Base-by-base conservation (phyloP, 1,140 invertebrate species). In the Lethrus apterus region DNA sequence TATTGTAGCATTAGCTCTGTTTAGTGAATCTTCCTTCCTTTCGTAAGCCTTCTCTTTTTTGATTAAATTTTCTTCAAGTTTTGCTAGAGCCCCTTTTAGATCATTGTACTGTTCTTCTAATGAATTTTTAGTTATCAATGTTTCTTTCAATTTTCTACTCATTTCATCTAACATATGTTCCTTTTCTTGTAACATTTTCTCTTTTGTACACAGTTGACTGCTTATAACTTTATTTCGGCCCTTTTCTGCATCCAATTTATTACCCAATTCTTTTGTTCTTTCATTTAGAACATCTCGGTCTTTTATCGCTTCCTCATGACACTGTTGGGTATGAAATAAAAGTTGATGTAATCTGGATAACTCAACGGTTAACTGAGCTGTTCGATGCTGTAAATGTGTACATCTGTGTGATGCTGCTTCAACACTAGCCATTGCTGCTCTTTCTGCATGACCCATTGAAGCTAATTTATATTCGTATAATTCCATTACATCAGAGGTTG, bases 401-500 rank as follows among this genome's bases (percentile, higher is more conserved):
- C 68, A 62, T 48, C 70, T 63, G 56, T 67, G 67, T 21, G 68
- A 69, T 0, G 75, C 70, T 4, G 74, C 73, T 54, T 75, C 70
- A 44, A 77, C 62, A 56, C 68, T 75, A 3, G 63, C 60, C 58
- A 74, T 68, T 29, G 72, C 65, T 0, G 65, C 63, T 26, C 66
- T 60, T 60, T 78, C 73, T 0, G 69, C 65, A 48, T 76, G 70
- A 19, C 62, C 63, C 68, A 76, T 71, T 10, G 71, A 57, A 18
- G 70, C 67, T 54, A 75, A 64, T 55, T 83, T 82, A 55, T 80
- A 82, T 26, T 81, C 77, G 48, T 82, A 84, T 34, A 84, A 57
- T 60, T 84, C 81, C 73, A 85, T 83, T 2, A 84, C 70, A 20
- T 77, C 74, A 1, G 80, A 81, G 1, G 75, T 78, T 0, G 75